Evolutionary conservation across 2,797 vertebrate species (phyloP).

Genomic region (Dallia pectoralis): DNA sequence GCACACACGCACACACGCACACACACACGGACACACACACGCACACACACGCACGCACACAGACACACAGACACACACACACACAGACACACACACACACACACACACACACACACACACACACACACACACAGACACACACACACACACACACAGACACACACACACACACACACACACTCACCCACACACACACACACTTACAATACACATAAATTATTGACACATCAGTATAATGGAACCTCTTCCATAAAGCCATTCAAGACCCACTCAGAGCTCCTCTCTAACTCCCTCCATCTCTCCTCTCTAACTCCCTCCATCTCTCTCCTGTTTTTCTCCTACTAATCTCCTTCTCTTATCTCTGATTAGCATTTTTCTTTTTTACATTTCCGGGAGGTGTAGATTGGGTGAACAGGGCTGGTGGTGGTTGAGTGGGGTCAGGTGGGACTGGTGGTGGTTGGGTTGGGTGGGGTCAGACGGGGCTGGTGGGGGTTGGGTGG

Average conservation of each 20-base stretch:
- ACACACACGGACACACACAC: conserved; percentile 8
- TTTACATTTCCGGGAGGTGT: no score
- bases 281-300: not conserved
- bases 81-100: not conserved
- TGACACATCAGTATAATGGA: not conserved
- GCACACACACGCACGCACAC: not conserved
- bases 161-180: no score
- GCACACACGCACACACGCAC: conserved; percentile 34
- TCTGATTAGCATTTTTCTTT: not conserved
- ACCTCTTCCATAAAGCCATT: not conserved
- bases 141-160: conserved; percentile 16
- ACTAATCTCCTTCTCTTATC: not conserved
- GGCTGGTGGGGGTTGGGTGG: no score
- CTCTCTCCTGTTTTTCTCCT: not conserved
- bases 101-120: not conserved
- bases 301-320: no score
- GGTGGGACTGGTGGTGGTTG: no score
- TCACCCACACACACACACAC: not conserved
- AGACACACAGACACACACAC: not conserved
- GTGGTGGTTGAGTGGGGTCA: no score
- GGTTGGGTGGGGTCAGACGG: no score
- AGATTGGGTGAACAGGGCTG: no score
- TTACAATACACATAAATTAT: conserved; percentile 19
- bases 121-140: conserved; percentile 3
- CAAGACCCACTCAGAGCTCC: not conserved